These are phyloP conservation scores for Gephyroberyx darwinii DNA, from an alignment of 2,797 vertebrate species.

Conservation along the genomic window DNA sequence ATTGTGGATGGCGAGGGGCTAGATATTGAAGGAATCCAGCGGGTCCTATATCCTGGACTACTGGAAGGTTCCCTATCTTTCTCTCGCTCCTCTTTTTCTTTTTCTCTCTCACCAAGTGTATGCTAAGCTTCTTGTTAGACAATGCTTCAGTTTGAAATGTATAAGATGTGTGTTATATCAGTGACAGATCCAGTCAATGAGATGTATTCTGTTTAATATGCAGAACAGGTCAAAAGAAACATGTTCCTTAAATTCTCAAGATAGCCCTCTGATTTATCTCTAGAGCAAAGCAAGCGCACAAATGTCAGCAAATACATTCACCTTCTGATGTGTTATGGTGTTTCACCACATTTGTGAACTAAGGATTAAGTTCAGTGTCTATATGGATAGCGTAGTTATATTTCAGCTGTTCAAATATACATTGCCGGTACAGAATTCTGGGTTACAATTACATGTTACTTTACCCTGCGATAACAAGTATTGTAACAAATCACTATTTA, in stretches of 20 bases:
- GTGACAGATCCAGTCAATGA: constrained; percentile 29
- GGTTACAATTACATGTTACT: background rate
- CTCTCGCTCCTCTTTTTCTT: constrained; percentile 79
- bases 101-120: constrained; percentile 76
- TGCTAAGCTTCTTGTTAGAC: constrained; percentile 69
- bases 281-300: background rate
- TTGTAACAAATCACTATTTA: too few species aligned
- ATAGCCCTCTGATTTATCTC: background rate
- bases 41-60: constrained; percentile 97
- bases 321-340: background rate
- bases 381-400: constrained; percentile 1
- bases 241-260: background rate
- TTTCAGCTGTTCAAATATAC: background rate
- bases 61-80: constrained; percentile 96
- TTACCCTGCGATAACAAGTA: background rate
- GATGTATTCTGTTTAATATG: constrained; percentile 20
- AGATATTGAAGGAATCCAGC: constrained; percentile 96
- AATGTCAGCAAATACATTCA: constrained; percentile 12
- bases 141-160: constrained; percentile 58
- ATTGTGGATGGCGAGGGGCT: constrained; percentile 95
- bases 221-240: background rate
- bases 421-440: background rate
- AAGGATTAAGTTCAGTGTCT: constrained; percentile 3
- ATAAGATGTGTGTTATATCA: constrained; percentile 53
- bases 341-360: background rate